Evolutionary conservation across 1,140 invertebrate species (phyloP).

Genomic region (Drosophila kohkoa): DNA sequence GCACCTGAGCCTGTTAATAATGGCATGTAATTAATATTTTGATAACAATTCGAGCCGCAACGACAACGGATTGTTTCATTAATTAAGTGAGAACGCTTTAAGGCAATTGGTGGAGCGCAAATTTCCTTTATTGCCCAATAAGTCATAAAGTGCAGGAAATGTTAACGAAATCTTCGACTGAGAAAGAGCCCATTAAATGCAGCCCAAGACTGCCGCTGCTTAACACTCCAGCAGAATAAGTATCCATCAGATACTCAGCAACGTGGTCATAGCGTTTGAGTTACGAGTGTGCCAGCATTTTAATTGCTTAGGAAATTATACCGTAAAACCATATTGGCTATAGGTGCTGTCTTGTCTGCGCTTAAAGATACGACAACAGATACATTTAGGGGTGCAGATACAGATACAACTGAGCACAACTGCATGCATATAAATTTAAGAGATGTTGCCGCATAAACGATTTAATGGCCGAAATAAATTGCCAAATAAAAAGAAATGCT

Average conservation of each 20-base stretch:
- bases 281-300: conserved; percentile 66
- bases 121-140: conserved; percentile 39
- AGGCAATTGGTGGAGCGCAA: conserved; percentile 19
- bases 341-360: conserved; percentile 1
- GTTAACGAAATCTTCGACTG: conserved; percentile 50
- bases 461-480: conserved; percentile 68
- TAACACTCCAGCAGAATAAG: conserved; percentile 7
- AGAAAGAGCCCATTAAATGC: conserved; percentile 66
- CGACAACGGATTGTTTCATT: conserved; percentile 27
- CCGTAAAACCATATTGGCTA: conserved; percentile 34
- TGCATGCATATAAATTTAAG: conserved; percentile 51
- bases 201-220: conserved; percentile 28
- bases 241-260: conserved; percentile 25
- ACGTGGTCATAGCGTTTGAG: conserved; percentile 36
- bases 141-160: conserved; percentile 76
- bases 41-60: conserved; percentile 42
- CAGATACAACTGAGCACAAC: conserved; percentile 3
- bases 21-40: conserved; percentile 72
- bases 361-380: conserved; percentile 7
- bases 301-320: conserved; percentile 65
- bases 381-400: conserved; percentile 5
- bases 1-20: conserved; percentile 69
- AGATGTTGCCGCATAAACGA: conserved; percentile 65
- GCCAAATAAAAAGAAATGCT: conserved; percentile 13
- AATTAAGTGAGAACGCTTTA: conserved; percentile 62